Percentiles rank a stretch among this genome's conserved stretches.
Conservation (phyloP, 2,113 vertebrate genomes). For the Ammodytes dubius region DNA sequence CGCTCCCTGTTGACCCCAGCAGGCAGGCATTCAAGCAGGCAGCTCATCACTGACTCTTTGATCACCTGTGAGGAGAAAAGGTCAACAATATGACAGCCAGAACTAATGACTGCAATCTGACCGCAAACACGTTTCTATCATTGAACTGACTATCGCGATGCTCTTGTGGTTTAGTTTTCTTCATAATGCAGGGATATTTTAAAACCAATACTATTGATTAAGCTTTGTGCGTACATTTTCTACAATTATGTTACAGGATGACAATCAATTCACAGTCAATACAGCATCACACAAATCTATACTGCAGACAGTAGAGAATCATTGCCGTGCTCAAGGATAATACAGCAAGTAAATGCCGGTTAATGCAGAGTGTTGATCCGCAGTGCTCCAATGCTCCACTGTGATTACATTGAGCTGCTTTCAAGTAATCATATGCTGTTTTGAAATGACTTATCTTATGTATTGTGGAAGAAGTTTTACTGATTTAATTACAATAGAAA, state of each 20-base stretch:
- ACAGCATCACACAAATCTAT: conserved; percentile 28
- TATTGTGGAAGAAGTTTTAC: no score
- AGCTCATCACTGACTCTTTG: conserved; percentile 93
- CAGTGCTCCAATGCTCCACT: background rate
- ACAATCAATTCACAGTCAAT: conserved; percentile 26
- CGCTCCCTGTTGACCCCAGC: conserved; percentile 94
- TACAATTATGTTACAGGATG: conserved; percentile 26
- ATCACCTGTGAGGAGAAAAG: conserved; percentile 87
- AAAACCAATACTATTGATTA: conserved; percentile 24
- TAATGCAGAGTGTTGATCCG: background rate
- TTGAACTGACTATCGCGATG: conserved; percentile 6
- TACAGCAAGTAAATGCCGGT: conserved; percentile 2
- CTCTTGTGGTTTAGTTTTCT: conserved; percentile 11
- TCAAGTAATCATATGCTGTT: background rate
- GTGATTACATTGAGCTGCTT: conserved; percentile 5
- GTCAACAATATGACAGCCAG: conserved; percentile 56
- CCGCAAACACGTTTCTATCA: conserved; percentile 16
- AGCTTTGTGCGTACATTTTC: background rate
- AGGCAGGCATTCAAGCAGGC: conserved; percentile 92
- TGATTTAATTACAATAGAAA: no score
- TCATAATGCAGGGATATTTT: conserved; percentile 10
- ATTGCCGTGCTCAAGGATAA: background rate
- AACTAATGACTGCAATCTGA: conserved; percentile 42
- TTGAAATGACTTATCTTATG: no score
- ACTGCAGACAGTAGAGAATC: background rate